phyloP scores from a whole-genome alignment of 1,140 invertebrate genomes.

The Pseudomyrmex sp. region DNA sequence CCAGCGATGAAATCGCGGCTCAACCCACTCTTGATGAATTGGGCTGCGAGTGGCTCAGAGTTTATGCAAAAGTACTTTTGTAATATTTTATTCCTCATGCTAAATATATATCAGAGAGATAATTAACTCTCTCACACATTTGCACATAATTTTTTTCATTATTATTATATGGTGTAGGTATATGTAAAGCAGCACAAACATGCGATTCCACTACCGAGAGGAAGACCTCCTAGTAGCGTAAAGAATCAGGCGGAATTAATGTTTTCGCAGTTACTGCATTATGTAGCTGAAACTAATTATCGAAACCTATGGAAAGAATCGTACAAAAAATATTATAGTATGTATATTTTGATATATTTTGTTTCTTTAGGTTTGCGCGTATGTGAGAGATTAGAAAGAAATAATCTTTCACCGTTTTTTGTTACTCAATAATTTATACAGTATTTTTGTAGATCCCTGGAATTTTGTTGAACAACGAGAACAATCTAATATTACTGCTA shows the following conservation, averaged over 20 bases:
- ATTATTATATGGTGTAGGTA: conserved; percentile 82
- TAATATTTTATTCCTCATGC: conserved; percentile 27
- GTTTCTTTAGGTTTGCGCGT: neutral
- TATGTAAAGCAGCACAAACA: conserved; percentile 88
- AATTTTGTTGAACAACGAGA: conserved; percentile 79
- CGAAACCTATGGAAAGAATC: conserved; percentile 94
- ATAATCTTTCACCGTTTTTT: conserved; percentile 19
- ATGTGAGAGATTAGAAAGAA: too few species aligned
- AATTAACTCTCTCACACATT: too few species aligned
- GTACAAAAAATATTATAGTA: conserved; percentile 91
- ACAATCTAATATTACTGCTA: conserved; percentile 80
- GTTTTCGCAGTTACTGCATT: conserved; percentile 91
- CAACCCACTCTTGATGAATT: conserved; percentile 80
- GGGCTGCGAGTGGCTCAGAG: conserved; percentile 78
- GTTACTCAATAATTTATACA: neutral
- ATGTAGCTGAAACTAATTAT: conserved; percentile 92
- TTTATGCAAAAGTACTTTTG: conserved; percentile 80
- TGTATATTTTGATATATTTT: conserved; percentile 74
- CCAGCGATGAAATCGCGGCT: conserved; percentile 81
- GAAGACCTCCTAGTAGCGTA: conserved; percentile 85
- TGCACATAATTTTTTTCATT: too few species aligned
- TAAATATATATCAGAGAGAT: conserved; percentile 30
- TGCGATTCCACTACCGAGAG: conserved; percentile 90
- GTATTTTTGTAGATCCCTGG: conserved; percentile 69
- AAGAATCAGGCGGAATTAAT: conserved; percentile 88